Evolutionary conservation across 2,888 invertebrate genomes (phyloP).

Genomic region (Lamproptera curius): DNA sequence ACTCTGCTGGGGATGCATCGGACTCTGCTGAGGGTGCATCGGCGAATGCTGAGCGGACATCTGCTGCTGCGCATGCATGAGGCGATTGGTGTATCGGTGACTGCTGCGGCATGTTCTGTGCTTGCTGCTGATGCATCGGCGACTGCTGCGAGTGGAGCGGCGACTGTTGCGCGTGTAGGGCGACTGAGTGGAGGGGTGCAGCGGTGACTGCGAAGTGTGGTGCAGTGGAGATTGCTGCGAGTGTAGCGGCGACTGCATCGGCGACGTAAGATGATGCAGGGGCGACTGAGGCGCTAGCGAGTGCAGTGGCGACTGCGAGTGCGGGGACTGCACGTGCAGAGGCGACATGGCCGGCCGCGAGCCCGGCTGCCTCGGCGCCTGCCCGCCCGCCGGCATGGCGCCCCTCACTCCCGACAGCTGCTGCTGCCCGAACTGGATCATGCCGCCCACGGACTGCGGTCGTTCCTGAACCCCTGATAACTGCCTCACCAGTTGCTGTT

Average conservation of each 20-base stretch:
- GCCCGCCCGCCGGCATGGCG: conserved; percentile 38
- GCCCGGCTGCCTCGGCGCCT: conserved; percentile 44
- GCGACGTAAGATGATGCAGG: conserved; percentile 44
- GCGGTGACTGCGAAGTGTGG: conserved; percentile 56
- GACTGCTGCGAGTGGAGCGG: conserved; percentile 62
- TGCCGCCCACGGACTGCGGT: conserved; percentile 48
- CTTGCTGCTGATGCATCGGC: conserved; percentile 57
- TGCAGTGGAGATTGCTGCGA: conserved; percentile 63
- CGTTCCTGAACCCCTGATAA: conserved; percentile 52
- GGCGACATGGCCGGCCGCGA: conserved; percentile 63
- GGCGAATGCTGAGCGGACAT: conserved; percentile 49
- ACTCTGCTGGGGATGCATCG: conserved; percentile 53
- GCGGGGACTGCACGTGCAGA: conserved; percentile 56
- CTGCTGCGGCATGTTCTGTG: conserved; percentile 46
- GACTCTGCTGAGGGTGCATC: conserved; percentile 49
- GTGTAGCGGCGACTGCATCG: conserved; percentile 63
- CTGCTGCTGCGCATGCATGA: conserved; percentile 41
- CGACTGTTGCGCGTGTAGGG: conserved; percentile 62
- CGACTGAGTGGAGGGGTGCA: conserved; percentile 59
- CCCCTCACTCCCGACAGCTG: conserved; percentile 39
- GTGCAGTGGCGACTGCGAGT: conserved; percentile 42
- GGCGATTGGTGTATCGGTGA: conserved; percentile 46
- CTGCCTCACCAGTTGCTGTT: conserved; percentile 59
- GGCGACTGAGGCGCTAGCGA: conserved; percentile 40
- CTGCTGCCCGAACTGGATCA: conserved; percentile 60